Conservation (phyloP, 2,888 invertebrate species). For the Dryococelus australis region DNA sequence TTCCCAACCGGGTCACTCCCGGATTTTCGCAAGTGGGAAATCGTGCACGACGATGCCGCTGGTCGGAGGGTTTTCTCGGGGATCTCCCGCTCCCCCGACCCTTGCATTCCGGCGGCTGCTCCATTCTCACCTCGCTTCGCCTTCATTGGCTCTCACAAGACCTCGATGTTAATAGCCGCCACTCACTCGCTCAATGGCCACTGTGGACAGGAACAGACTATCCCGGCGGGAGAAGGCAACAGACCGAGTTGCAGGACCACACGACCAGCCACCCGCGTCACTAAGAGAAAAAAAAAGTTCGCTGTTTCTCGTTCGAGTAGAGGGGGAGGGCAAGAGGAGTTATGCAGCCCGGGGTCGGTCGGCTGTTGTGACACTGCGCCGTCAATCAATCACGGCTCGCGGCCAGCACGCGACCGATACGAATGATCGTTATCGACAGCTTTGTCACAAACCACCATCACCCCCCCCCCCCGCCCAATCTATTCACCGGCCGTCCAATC, state of each 20-base stretch:
- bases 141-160: too few species aligned
- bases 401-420: slow-evolving; percentile 1
- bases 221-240: neutral
- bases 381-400: neutral
- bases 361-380: neutral
- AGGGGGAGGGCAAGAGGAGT: neutral
- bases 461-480: neutral
- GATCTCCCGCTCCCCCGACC: too few species aligned
- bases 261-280: neutral
- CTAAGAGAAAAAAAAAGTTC: neutral
- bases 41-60: too few species aligned
- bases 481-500: too few species aligned
- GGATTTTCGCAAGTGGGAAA: too few species aligned
- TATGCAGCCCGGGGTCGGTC: neutral
- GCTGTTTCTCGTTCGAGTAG: neutral
- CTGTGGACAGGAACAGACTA: too few species aligned
- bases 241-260: neutral
- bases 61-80: too few species aligned
- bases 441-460: neutral
- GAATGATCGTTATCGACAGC: slow-evolving; percentile 1
- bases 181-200: too few species aligned
- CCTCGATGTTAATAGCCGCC: too few species aligned
- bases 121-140: too few species aligned
- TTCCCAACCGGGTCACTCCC: too few species aligned
- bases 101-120: too few species aligned